These are phyloP conservation scores for Argopecten irradians DNA, from an alignment of 1,140 invertebrate genomes.

Conservation along the genomic window DNA sequence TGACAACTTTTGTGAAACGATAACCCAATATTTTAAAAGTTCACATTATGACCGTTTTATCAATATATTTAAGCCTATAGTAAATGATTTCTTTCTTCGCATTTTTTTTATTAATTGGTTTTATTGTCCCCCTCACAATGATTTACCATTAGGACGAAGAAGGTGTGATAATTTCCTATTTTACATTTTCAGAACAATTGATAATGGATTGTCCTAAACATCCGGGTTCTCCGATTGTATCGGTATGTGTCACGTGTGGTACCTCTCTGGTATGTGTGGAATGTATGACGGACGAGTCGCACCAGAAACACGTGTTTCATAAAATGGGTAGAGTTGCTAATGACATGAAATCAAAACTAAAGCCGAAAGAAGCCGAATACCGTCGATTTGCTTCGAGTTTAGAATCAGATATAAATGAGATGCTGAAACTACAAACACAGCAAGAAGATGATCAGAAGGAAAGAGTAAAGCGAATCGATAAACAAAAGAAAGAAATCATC, in stretches of 20 bases:
- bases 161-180: no score
- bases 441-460: background rate
- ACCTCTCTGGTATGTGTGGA: background rate
- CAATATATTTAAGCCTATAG: no score
- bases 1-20: no score
- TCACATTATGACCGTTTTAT: no score
- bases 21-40: no score
- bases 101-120: no score
- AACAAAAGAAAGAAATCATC: background rate
- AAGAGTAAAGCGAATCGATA: background rate
- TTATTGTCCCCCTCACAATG: no score
- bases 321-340: background rate
- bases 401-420: background rate
- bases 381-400: background rate
- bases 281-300: background rate
- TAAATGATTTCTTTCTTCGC: no score
- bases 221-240: background rate
- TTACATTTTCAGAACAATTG: no score
- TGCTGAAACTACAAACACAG: background rate
- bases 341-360: background rate
- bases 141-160: no score
- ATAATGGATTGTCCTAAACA: background rate
- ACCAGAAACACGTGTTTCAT: background rate
- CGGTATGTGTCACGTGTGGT: background rate
- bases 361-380: background rate